Percentiles rank a stretch among this genome's conserved stretches.
These are phyloP conservation scores for Anthopleura sola DNA, from an alignment of 64 coral and sea anemone genomes.

Conservation along the genomic window DNA sequence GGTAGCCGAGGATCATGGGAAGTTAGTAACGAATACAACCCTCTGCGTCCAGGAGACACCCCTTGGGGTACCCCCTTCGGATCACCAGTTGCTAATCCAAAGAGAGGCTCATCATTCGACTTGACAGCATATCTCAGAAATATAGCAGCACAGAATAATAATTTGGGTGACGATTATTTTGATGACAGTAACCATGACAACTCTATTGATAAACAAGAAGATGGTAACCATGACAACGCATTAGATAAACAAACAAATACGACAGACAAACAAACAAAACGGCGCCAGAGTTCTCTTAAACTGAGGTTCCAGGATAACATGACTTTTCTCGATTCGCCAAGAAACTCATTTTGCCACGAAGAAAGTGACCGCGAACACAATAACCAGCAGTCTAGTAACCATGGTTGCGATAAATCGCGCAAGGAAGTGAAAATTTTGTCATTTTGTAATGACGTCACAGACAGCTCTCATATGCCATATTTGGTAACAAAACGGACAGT, in stretches of 20 bases:
- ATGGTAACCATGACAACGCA: constrained; percentile 3
- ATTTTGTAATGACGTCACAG: not conserved
- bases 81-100: not conserved
- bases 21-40: constrained; percentile 21
- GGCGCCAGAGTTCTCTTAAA: not conserved
- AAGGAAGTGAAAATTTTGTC: not conserved
- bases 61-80: not conserved
- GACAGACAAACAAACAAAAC: not conserved
- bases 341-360: not conserved
- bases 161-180: not conserved
- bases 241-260: not conserved
- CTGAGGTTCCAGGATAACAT: not conserved
- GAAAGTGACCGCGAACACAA: not conserved
- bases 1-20: constrained; percentile 62
- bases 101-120: constrained; percentile 18
- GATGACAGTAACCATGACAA: constrained; percentile 21
- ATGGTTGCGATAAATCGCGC: not conserved
- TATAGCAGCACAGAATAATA: not conserved
- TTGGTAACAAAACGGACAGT: not conserved
- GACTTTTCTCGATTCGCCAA: not conserved
- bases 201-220: not conserved
- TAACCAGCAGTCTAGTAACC: not conserved
- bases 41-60: not conserved
- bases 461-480: not conserved
- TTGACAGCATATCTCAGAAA: not conserved